Percentiles rank a stretch among this genome's conserved stretches.
phyloP scores from a whole-genome alignment of 2,888 invertebrate species.

The Apantesis nais region DNA sequence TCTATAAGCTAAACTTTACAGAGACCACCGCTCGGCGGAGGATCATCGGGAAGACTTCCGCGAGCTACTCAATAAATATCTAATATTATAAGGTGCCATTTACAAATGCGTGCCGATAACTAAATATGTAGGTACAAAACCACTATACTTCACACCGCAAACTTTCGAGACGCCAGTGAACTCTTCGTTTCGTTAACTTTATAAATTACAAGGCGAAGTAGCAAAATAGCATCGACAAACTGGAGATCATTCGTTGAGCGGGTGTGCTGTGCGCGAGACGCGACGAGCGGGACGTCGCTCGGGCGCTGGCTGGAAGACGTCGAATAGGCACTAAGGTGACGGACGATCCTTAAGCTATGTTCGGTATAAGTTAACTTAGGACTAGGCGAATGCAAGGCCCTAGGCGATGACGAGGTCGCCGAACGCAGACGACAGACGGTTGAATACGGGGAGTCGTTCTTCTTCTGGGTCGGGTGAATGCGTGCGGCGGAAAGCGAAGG shows the following conservation, averaged over 20 bases:
- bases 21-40: conserved; percentile 85
- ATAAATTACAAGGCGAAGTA: conserved; percentile 81
- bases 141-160: conserved; percentile 83
- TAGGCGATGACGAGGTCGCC: conserved; percentile 83
- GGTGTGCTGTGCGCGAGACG: conserved; percentile 73
- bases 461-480: conserved; percentile 84
- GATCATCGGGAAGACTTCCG: conserved; percentile 84
- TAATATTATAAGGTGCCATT: conserved; percentile 84
- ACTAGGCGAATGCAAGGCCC: conserved; percentile 66
- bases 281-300: conserved; percentile 73
- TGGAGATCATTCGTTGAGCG: conserved; percentile 86
- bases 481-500: conserved; percentile 78
- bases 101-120: conserved; percentile 84
- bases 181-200: conserved; percentile 73
- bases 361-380: conserved; percentile 79
- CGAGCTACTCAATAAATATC: conserved; percentile 84
- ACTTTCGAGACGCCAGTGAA: conserved; percentile 84
- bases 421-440: conserved; percentile 79
- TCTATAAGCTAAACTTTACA: conserved; percentile 85
- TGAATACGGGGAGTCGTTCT: conserved; percentile 92
- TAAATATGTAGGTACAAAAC: conserved; percentile 71
- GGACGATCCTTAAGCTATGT: conserved; percentile 81
- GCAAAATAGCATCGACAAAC: conserved; percentile 79
- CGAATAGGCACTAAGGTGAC: conserved; percentile 81
- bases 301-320: conserved; percentile 82